These are phyloP conservation scores for Glaucomys volans DNA, from an alignment of 2,113 vertebrate species.

Conservation along the genomic window DNA sequence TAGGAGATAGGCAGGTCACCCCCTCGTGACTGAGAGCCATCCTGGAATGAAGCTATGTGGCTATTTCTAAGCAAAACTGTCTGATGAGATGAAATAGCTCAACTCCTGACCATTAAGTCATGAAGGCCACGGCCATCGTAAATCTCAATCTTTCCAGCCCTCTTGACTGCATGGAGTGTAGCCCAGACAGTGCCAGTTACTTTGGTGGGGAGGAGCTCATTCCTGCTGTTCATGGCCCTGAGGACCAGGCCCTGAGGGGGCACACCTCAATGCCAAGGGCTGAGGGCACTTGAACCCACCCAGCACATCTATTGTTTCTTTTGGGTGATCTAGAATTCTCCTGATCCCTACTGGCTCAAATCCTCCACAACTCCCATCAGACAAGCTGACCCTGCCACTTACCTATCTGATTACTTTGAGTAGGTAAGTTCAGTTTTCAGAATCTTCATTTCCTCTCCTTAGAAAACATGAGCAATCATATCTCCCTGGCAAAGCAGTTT, in stretches of 20 bases:
- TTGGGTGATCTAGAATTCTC: not conserved
- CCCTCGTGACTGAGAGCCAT: constrained; percentile 61
- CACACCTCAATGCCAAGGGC: not conserved
- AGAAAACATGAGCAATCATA: not conserved
- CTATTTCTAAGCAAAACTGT: constrained; percentile 63
- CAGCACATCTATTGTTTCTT: not conserved
- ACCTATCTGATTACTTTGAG: not conserved
- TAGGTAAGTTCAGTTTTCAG: not conserved
- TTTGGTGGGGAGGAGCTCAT: not conserved
- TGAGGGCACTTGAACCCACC: not conserved
- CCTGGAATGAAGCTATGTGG: constrained; percentile 31
- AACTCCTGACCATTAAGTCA: constrained; percentile 70
- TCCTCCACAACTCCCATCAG: not conserved
- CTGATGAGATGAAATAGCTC: constrained; percentile 73
- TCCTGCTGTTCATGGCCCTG: not conserved
- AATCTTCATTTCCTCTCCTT: not conserved
- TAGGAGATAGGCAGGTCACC: constrained; percentile 61
- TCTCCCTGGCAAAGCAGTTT: not conserved
- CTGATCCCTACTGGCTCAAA: not conserved
- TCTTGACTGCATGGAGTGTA: not conserved
- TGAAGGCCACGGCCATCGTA: constrained; percentile 32
- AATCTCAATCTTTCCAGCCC: constrained; percentile 27
- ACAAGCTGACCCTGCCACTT: not conserved
- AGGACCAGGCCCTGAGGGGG: not conserved
- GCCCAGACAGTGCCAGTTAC: not conserved